Conservation (phyloP, 2,797 vertebrate genomes). For the Falco berigora region DNA sequence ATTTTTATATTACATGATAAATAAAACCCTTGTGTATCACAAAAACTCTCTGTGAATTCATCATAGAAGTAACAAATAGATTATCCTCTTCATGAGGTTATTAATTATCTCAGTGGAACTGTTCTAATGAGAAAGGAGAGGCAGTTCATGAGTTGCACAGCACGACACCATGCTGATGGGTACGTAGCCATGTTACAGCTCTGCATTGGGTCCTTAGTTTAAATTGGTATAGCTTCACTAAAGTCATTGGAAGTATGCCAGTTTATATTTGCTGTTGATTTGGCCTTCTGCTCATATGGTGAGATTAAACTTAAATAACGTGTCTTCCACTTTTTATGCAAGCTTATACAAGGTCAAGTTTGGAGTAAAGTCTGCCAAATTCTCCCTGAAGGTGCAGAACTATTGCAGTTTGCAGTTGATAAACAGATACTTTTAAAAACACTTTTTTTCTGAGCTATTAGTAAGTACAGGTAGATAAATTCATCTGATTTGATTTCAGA, state of each 20-base stretch:
- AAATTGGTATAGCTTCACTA: background rate
- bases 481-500: background rate
- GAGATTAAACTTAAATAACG: background rate
- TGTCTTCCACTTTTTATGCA: background rate
- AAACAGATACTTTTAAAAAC: background rate
- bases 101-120: background rate
- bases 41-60: background rate
- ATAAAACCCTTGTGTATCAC: background rate
- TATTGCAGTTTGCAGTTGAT: background rate
- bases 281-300: background rate
- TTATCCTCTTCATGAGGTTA: background rate
- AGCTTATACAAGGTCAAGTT: background rate
- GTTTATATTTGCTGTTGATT: background rate
- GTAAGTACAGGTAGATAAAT: background rate
- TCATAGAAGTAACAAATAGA: background rate
- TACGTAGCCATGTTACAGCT: background rate
- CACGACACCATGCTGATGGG: background rate
- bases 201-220: background rate
- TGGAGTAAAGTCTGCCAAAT: background rate
- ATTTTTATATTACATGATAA: background rate
- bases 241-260: background rate
- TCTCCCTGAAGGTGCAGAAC: background rate
- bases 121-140: background rate
- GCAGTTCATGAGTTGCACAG: background rate
- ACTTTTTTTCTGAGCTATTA: background rate